A percentile compares a stretch with the other conserved stretches of the same genome.
Evolutionary conservation across 2,797 vertebrate genomes (phyloP).

Genomic region (Eleutherodactylus coqui): DNA sequence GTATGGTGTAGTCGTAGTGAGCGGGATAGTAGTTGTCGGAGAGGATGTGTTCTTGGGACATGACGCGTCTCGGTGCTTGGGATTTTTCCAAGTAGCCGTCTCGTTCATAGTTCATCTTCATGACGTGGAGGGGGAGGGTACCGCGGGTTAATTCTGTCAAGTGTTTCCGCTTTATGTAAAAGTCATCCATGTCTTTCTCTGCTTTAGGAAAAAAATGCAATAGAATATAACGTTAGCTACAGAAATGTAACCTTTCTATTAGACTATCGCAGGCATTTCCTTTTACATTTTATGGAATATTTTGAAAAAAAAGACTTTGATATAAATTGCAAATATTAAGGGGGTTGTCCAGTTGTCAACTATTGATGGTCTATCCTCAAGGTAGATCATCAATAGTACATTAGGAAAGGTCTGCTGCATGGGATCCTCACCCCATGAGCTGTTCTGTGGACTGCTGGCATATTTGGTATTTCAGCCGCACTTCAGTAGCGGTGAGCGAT

Average conservation of each 20-base stretch:
- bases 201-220: constrained; percentile 68
- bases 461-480: no score
- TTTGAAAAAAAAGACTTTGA: background rate
- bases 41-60: constrained; percentile 85
- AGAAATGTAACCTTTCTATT: background rate
- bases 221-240: background rate
- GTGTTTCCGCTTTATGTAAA: constrained; percentile 75
- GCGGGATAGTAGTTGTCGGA: constrained; percentile 67
- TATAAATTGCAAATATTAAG: background rate
- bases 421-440: no score
- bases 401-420: no score
- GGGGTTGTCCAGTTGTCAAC: no score
- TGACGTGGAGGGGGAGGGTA: constrained; percentile 84
- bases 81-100: constrained; percentile 72
- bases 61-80: constrained; percentile 86
- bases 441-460: no score
- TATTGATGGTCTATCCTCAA: no score
- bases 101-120: constrained; percentile 69
- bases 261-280: background rate
- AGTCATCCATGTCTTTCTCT: constrained; percentile 92
- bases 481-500: no score
- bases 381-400: no score
- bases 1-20: constrained; percentile 68
- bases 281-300: background rate
- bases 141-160: constrained; percentile 75